Conservation (phyloP, 2,113 vertebrate species). For the Hippocampus comes region DNA sequence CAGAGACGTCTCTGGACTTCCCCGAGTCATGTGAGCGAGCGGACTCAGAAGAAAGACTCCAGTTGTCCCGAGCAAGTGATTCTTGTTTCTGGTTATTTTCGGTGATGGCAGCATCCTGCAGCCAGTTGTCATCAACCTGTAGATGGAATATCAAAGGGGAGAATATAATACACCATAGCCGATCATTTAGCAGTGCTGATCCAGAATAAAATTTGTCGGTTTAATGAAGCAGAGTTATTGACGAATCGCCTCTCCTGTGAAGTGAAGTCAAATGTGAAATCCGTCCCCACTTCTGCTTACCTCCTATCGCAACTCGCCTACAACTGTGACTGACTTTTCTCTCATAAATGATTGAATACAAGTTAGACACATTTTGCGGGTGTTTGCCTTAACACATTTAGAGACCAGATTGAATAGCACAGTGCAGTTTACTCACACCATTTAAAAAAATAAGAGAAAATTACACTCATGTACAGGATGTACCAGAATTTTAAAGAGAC, state of each 20-base stretch:
- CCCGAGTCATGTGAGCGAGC: background rate
- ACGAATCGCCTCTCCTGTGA: too few relatives aligned
- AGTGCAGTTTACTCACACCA: background rate
- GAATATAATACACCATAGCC: background rate
- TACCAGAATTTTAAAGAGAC: background rate
- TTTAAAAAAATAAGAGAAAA: background rate
- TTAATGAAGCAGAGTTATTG: too few relatives aligned
- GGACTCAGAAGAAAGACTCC: background rate
- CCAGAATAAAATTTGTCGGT: too few relatives aligned
- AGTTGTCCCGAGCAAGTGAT: background rate
- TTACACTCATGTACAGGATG: background rate
- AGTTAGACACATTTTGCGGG: too few relatives aligned
- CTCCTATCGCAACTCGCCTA: too few relatives aligned
- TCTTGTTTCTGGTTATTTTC: background rate
- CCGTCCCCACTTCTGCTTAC: too few relatives aligned
- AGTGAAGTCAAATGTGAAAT: too few relatives aligned
- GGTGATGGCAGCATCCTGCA: constrained; percentile 23
- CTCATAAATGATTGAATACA: too few relatives aligned
- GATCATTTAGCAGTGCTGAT: background rate
- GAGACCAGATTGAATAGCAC: background rate
- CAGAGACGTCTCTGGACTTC: constrained; percentile 17
- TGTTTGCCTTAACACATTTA: too few relatives aligned
- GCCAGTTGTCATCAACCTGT: constrained; percentile 6
- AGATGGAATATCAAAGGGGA: background rate
- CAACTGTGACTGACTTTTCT: too few relatives aligned